These are phyloP conservation scores for Bradysia coprophila DNA, from an alignment of 1,140 invertebrate species.

Conservation along the genomic window DNA sequence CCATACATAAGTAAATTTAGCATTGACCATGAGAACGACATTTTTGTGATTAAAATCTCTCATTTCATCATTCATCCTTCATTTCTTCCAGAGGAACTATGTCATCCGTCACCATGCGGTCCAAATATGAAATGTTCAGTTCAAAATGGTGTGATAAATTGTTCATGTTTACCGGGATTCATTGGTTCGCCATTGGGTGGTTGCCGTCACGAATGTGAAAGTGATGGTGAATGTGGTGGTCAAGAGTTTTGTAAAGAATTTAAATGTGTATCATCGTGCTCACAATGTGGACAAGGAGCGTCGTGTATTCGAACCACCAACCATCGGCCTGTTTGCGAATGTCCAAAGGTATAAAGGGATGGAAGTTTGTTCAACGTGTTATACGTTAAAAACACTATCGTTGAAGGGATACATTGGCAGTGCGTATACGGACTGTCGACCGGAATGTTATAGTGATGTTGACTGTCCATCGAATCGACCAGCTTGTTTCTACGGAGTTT, in stretches of 20 bases:
- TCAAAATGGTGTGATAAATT: conserved; percentile 50
- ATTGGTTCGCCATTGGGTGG: conserved; percentile 50
- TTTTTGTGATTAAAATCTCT: too few species aligned
- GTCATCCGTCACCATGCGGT: conserved; percentile 62
- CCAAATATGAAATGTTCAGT: conserved; percentile 61
- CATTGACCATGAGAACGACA: too few species aligned
- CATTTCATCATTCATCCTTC: too few species aligned
- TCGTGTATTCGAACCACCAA: conserved; percentile 53
- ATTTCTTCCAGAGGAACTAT: conserved; percentile 55
- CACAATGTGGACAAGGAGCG: conserved; percentile 57
- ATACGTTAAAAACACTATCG: too few species aligned
- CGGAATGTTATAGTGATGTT: conserved; percentile 50
- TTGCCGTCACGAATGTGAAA: conserved; percentile 51
- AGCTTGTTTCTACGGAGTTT: conserved; percentile 62
- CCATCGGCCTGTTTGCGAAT: conserved; percentile 62
- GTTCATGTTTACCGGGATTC: conserved; percentile 52
- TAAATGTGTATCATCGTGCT: conserved; percentile 60
- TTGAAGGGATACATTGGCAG: conserved; percentile 62
- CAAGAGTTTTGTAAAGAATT: conserved; percentile 52
- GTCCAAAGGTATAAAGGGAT: conserved; percentile 60
- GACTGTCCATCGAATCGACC: conserved; percentile 59
- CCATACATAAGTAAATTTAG: too few species aligned
- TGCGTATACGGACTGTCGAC: conserved; percentile 45
- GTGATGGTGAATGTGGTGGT: conserved; percentile 46
- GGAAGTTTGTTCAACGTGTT: too few species aligned